phyloP scores from a whole-genome alignment of 30 jellyfish, hydroid and myxozoan genomes.

The Rhopilema esculentum region DNA sequence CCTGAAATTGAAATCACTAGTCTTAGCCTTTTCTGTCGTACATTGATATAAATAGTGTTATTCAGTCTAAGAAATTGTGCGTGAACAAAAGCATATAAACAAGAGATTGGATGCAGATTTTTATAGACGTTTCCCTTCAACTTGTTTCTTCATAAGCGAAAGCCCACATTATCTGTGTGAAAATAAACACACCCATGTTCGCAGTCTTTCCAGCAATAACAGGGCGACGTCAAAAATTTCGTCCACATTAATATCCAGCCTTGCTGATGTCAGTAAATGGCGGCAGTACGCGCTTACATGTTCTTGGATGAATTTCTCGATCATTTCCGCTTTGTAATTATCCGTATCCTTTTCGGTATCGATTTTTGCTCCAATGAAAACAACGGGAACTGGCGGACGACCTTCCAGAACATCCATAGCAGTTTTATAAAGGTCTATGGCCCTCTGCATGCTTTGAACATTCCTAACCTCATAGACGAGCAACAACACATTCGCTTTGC shows the following conservation, averaged over 20 bases:
- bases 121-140: too few relatives aligned
- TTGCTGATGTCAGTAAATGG: constrained; percentile 55
- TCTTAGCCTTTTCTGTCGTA: too few relatives aligned
- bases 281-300: constrained; percentile 11
- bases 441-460: constrained; percentile 4
- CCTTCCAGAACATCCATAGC: constrained; percentile 11
- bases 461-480: constrained; percentile 50
- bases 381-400: constrained; percentile 20
- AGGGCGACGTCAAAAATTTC: constrained; percentile 45
- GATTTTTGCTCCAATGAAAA: constrained; percentile 51
- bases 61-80: too few relatives aligned
- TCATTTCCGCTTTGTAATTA: constrained; percentile 14
- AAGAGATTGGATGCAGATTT: too few relatives aligned
- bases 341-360: constrained; percentile 24
- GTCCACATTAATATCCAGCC: constrained; percentile 34
- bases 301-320: constrained; percentile 11
- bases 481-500: constrained; percentile 42
- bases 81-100: too few relatives aligned
- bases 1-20: too few relatives aligned
- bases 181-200: not conserved
- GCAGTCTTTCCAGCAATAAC: not conserved
- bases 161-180: not conserved
- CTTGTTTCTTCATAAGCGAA: too few relatives aligned
- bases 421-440: not conserved
- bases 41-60: too few relatives aligned